Percentiles rank a stretch among this genome's conserved stretches.
Conservation (phyloP, 2,113 vertebrate genomes). For the Hypocryptadius cinnamomeus region DNA sequence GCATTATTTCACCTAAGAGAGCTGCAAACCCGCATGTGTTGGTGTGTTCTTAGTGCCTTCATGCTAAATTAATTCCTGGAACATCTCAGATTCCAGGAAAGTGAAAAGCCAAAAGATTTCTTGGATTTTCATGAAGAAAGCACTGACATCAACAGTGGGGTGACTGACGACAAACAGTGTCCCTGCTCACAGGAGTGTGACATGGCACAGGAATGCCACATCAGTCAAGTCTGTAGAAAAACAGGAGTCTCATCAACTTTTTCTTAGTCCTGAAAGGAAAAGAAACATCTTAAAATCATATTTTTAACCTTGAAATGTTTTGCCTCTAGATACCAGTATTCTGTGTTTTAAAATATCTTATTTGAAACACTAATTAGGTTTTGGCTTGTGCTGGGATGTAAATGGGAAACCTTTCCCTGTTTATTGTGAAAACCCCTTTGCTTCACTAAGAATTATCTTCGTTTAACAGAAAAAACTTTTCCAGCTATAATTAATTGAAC, state of each 20-base stretch:
- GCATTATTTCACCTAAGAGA: background rate
- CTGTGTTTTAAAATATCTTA: background rate
- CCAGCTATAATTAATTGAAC: background rate
- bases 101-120: background rate
- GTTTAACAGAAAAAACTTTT: background rate
- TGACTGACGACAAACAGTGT: background rate
- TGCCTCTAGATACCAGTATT: background rate
- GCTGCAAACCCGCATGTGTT: fast-evolving
- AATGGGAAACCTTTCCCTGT: background rate
- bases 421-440: background rate
- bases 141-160: background rate
- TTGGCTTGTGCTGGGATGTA: background rate
- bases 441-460: background rate
- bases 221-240: background rate
- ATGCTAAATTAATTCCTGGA: background rate
- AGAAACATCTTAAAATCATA: background rate
- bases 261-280: background rate
- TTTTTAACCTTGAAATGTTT: background rate
- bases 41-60: background rate
- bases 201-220: background rate
- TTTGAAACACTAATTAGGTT: background rate
- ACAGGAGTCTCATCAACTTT: background rate
- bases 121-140: background rate
- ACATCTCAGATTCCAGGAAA: background rate
- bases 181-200: background rate